A percentile compares a stretch with the other conserved stretches of the same genome.
Evolutionary conservation across 2,888 invertebrate species (phyloP).

Genomic region (Pammene aurita): DNA sequence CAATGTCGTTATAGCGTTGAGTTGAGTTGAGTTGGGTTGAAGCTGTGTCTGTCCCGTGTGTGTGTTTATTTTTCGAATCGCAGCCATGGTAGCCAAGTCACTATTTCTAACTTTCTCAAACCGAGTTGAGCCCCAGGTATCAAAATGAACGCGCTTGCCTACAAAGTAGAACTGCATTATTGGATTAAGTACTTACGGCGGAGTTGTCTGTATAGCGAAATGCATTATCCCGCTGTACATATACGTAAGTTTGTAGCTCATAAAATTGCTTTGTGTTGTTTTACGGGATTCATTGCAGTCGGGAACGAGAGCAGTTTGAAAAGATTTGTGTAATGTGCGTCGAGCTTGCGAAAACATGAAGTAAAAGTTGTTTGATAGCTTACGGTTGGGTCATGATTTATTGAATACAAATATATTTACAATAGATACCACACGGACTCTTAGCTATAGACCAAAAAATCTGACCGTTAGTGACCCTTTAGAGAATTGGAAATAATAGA

Average conservation of each 20-base stretch:
- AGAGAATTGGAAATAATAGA: no score
- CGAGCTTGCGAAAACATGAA: neutral
- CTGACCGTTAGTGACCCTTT: no score
- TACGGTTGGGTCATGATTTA: neutral
- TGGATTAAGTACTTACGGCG: conserved; percentile 40
- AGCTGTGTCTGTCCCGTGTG: no score
- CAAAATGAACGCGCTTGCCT: conserved; percentile 29
- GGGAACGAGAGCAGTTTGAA: neutral
- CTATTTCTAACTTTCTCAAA: neutral
- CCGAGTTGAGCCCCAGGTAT: conserved; percentile 23
- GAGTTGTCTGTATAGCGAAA: conserved; percentile 14
- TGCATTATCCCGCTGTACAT: conserved; percentile 28
- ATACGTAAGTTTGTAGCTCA: conserved; percentile 17
- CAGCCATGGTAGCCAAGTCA: neutral
- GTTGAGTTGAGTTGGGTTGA: no score
- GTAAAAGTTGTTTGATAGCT: neutral
- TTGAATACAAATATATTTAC: no score
- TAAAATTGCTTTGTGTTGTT: conserved; percentile 21
- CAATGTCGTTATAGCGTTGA: no score
- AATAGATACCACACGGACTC: no score
- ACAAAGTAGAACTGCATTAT: conserved; percentile 38
- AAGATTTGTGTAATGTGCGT: neutral
- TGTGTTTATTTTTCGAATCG: no score
- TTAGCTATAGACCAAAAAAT: no score
- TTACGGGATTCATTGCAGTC: conserved; percentile 1